Evolutionary conservation across 2,888 invertebrate genomes (phyloP).

Genomic region (Melanostoma scalare): DNA sequence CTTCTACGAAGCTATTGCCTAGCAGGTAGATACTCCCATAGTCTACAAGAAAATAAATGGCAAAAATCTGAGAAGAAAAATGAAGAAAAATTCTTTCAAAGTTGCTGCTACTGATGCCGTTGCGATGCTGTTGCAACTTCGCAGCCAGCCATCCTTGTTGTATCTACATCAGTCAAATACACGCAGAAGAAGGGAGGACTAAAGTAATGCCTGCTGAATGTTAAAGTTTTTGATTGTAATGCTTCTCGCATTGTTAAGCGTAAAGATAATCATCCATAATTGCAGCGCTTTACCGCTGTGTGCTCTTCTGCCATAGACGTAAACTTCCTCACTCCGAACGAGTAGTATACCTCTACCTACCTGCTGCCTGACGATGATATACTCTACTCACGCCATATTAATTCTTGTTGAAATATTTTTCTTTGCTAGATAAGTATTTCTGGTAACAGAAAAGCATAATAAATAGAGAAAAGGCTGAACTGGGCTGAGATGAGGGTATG

Average conservation of each 20-base stretch:
- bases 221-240: conserved; percentile 71
- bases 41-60: not conserved
- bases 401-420: conserved; percentile 54
- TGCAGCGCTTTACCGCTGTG: conserved; percentile 60
- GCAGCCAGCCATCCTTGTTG: conserved; percentile 10
- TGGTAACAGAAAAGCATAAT: conserved; percentile 61
- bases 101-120: conserved; percentile 27
- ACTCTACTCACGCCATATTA: conserved; percentile 27
- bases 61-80: conserved; percentile 43
- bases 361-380: conserved; percentile 37
- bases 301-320: not conserved
- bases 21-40: not conserved
- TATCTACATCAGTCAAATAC: conserved; percentile 36
- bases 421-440: conserved; percentile 61
- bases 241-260: conserved; percentile 68
- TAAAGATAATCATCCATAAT: conserved; percentile 70
- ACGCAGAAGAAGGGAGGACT: conserved; percentile 24
- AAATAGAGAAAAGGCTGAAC: conserved; percentile 33
- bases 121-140: conserved; percentile 33
- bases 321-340: not conserved
- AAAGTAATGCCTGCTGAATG: conserved; percentile 67
- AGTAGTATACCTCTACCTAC: not conserved
- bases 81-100: conserved; percentile 45
- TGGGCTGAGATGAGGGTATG: conserved; percentile 6
- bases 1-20: not conserved